Evolutionary conservation across 1,140 invertebrate genomes (phyloP), one percentile per base, ranked within the genome.

Genomic region (Diuraphis noxia): DNA sequence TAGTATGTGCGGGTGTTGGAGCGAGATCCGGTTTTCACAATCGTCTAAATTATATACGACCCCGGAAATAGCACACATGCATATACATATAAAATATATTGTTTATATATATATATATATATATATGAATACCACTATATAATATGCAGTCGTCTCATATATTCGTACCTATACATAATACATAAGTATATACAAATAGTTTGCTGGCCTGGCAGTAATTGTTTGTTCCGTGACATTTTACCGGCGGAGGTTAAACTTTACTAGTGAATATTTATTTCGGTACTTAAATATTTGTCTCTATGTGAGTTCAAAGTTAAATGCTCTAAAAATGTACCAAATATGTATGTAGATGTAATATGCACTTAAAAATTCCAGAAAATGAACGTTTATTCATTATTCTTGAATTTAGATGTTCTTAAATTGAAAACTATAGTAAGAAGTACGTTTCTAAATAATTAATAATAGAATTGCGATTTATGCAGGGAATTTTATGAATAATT

Each of bases 171-270:
- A 30, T 56, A 56, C 13, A n/a, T 72, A n/a, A 72, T 72, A 72
- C 56, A 72, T 72, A n/a, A 72, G 56, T 72, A 72, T 72, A 34
- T n/a, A 72, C 56, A 72, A n/a, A 72, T n/a, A n/a, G n/a, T 72
- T 72, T 72, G 56, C 30, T 72, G 13, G 30, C 3, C n/a, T n/a
- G n/a, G 56, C n/a, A n/a, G 56, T 72, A 72, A 72, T 72, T 72
- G 56, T 72, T 72, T n/a, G n/a, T 72, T 21, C 56, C n/a, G 30
- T 72, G 13, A 72, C 56, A n/a, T 72, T n/a, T n/a, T 72, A 72
- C 56, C 30, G 56, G 56, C 13, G 13, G 10, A 72, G n/a, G 30
- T 72, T 17, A 72, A 72, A 72, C 56, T 72, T 72, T 72, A n/a
- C 56, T 72, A 17, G 56, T 72, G n/a, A 63, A n/a, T 72, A 72